Percentiles rank a stretch among this genome's conserved stretches.
Evolutionary conservation across 2,888 invertebrate species (phyloP).

Genomic region (Monochamus alternatus): DNA sequence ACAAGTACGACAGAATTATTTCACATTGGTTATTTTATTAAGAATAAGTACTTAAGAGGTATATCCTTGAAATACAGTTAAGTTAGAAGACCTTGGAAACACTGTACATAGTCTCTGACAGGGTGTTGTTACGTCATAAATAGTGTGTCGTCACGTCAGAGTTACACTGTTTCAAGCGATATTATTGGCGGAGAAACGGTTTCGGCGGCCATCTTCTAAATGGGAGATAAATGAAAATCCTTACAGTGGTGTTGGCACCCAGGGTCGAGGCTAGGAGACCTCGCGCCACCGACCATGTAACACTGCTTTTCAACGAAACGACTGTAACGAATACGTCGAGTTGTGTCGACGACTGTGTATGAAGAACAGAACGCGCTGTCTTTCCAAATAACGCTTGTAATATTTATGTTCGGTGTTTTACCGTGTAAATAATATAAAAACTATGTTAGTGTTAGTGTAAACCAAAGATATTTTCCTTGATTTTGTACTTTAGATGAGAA

Average conservation of each 20-base stretch:
- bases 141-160: slow-evolving; percentile 69
- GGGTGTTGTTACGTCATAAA: slow-evolving; percentile 69
- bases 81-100: slow-evolving; percentile 70
- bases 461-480: slow-evolving; percentile 52
- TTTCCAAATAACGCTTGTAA: slow-evolving; percentile 57
- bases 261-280: slow-evolving; percentile 75
- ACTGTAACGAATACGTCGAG: slow-evolving; percentile 54
- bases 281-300: slow-evolving; percentile 73
- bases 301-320: slow-evolving; percentile 73
- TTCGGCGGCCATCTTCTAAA: slow-evolving; percentile 80
- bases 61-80: slow-evolving; percentile 61
- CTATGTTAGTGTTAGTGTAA: slow-evolving; percentile 54
- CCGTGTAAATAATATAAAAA: slow-evolving; percentile 55
- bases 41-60: slow-evolving; percentile 45
- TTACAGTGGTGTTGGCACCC: slow-evolving; percentile 59
- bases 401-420: slow-evolving; percentile 48
- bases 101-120: slow-evolving; percentile 67
- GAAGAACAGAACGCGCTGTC: slow-evolving; percentile 61
- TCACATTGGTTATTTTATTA: slow-evolving; percentile 19
- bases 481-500: slow-evolving; percentile 52
- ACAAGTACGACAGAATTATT: not conserved
- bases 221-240: slow-evolving; percentile 72
- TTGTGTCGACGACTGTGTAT: slow-evolving; percentile 57
- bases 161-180: slow-evolving; percentile 60
- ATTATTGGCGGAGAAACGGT: slow-evolving; percentile 68